A percentile compares a stretch with the other conserved stretches of the same genome.
These are phyloP conservation scores for Antechinus flavipes DNA, from an alignment of 2,113 vertebrate genomes.

Conservation along the genomic window DNA sequence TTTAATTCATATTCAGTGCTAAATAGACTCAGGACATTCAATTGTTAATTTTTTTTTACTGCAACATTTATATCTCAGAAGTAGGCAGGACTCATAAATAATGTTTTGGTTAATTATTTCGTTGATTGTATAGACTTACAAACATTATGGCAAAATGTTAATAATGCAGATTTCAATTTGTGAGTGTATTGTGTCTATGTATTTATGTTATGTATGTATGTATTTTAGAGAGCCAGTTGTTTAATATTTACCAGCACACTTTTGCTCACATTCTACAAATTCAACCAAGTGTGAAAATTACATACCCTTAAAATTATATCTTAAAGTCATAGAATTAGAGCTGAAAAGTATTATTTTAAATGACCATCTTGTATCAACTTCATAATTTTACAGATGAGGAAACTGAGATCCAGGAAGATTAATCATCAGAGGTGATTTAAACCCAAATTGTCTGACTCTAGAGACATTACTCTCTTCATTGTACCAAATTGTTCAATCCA, in stretches of 20 bases:
- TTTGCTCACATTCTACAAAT: not conserved
- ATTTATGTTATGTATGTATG: not conserved
- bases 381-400: not conserved
- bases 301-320: not conserved
- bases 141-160: not conserved
- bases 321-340: not conserved
- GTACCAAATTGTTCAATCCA: not conserved
- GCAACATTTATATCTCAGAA: not conserved
- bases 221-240: not conserved
- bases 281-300: not conserved
- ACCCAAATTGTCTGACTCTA: not conserved
- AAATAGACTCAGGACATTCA: not conserved
- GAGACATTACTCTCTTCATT: not conserved
- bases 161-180: not conserved
- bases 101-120: not conserved
- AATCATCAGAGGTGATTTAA: not conserved
- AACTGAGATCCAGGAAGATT: not conserved
- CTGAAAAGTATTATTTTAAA: not conserved
- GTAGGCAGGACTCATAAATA: not conserved
- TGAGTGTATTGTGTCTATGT: not conserved
- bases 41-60: not conserved
- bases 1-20: not conserved
- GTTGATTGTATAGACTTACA: not conserved
- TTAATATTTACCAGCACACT: not conserved
- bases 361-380: not conserved